phyloP scores from a whole-genome alignment of 2,797 vertebrate species.

The Australoheros facetus region DNA sequence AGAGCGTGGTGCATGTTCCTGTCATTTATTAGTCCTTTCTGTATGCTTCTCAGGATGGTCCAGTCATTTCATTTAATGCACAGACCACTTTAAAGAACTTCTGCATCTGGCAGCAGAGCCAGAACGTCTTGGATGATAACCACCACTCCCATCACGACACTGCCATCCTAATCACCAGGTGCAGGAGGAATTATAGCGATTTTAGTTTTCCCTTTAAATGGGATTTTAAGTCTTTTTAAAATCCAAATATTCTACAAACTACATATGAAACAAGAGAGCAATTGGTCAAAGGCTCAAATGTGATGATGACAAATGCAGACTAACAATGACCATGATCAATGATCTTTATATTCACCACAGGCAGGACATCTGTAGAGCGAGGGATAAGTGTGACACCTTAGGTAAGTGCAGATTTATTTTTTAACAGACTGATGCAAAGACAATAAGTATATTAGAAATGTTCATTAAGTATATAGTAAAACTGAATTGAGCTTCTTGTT shows the following conservation, averaged over 20 bases:
- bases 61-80: slow-evolving; percentile 94
- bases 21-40: not conserved
- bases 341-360: slow-evolving; percentile 74
- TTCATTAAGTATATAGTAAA: not conserved
- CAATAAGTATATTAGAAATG: not conserved
- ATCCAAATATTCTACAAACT: not conserved
- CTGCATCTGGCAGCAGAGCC: slow-evolving; percentile 96
- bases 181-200: not conserved
- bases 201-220: not conserved
- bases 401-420: slow-evolving; percentile 78
- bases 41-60: slow-evolving; percentile 86
- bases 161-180: slow-evolving; percentile 97
- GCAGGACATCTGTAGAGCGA: slow-evolving; percentile 98
- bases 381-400: slow-evolving; percentile 97
- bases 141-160: slow-evolving; percentile 93
- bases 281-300: slow-evolving; percentile 26
- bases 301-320: not conserved
- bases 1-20: not conserved
- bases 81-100: slow-evolving; percentile 98
- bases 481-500: slow-evolving; percentile 1
- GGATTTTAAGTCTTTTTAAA: not conserved
- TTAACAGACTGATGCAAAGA: not conserved
- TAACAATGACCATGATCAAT: slow-evolving; percentile 12
- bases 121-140: slow-evolving; percentile 90
- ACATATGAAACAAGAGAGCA: not conserved